Conservation (phyloP, 2,797 vertebrate genomes). For the Halcyon chelicuti region DNA sequence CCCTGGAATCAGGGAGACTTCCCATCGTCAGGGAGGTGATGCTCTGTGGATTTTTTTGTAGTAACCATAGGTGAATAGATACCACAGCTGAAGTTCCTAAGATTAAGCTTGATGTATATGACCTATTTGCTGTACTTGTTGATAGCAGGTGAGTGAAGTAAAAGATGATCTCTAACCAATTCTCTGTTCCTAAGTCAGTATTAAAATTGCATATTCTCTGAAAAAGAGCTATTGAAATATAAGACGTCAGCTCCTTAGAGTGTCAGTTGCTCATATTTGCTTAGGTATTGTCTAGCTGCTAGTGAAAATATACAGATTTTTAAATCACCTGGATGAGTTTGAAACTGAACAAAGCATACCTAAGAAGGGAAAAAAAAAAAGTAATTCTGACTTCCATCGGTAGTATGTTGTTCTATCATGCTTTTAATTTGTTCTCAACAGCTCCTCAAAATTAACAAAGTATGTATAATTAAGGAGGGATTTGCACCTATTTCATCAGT, state of each 20-base stretch:
- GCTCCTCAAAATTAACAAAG: not conserved
- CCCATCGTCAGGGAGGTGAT: not conserved
- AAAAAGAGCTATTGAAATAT: not conserved
- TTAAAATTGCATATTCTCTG: not conserved
- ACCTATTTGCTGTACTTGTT: not conserved
- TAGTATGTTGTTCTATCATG: not conserved
- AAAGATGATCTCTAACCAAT: not conserved
- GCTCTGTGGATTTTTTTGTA: too few species aligned
- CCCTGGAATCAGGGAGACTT: not conserved
- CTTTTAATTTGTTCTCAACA: not conserved
- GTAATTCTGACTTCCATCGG: not conserved
- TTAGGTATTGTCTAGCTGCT: not conserved
- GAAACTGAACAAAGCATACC: not conserved
- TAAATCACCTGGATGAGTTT: not conserved
- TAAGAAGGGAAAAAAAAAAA: not conserved
- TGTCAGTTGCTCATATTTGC: not conserved
- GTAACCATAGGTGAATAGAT: not conserved
- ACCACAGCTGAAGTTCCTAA: not conserved
- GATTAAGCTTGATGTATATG: rapidly evolving
- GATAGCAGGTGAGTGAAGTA: not conserved
- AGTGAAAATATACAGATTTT: not conserved
- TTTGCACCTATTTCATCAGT: not conserved
- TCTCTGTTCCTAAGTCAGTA: not conserved
- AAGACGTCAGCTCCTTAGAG: not conserved
- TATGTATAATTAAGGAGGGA: not conserved